Evolutionary conservation across 2,888 invertebrate species (phyloP).

Genomic region (Autographa pulchrina): DNA sequence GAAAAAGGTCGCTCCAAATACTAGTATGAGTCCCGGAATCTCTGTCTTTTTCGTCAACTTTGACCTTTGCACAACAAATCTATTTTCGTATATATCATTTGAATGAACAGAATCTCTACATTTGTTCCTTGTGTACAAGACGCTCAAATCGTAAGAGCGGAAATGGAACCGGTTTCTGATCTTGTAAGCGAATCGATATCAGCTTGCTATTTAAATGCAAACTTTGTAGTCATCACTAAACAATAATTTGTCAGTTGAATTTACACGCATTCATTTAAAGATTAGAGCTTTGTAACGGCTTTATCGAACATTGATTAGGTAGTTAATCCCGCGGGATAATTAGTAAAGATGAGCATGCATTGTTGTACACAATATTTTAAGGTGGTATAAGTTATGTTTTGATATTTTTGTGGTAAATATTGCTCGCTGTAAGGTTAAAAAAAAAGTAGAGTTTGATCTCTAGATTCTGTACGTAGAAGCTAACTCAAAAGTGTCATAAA

Average conservation of each 20-base stretch:
- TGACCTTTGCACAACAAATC: background rate
- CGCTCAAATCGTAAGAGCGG: constrained; percentile 29
- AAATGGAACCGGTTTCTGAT: constrained; percentile 40
- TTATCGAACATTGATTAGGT: background rate
- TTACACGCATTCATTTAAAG: background rate
- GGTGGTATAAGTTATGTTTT: background rate
- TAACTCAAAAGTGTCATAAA: too few relatives aligned
- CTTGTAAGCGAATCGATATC: constrained; percentile 21
- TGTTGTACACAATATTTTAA: background rate
- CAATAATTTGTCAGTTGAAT: constrained; percentile 9
- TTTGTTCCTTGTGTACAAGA: constrained; percentile 8
- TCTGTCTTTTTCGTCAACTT: background rate
- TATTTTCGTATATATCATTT: background rate
- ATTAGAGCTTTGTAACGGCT: constrained; percentile 1
- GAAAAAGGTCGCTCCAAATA: background rate
- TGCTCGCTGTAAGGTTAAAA: background rate
- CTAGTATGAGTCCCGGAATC: background rate
- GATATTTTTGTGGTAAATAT: background rate
- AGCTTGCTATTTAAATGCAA: constrained; percentile 39
- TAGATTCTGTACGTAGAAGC: too few relatives aligned
- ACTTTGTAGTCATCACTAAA: constrained; percentile 24
- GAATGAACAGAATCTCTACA: constrained; percentile 5
- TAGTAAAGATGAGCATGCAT: background rate
- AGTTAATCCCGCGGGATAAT: background rate
- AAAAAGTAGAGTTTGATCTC: too few relatives aligned